phyloP scores from a whole-genome alignment of 2,797 vertebrate species.

The Anabacerthia variegaticeps region DNA sequence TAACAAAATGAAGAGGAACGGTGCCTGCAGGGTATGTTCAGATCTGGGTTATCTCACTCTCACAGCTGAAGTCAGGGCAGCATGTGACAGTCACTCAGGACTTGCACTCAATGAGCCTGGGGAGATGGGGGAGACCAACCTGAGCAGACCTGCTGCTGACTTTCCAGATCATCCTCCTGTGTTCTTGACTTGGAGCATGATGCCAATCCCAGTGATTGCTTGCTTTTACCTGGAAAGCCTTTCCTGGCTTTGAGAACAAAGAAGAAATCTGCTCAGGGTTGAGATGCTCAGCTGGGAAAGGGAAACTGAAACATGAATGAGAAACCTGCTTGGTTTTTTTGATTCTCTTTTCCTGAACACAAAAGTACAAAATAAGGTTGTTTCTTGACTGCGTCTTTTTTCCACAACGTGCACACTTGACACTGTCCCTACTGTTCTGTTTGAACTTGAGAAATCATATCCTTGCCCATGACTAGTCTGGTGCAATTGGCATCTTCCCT shows the following conservation, averaged over 20 bases:
- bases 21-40: neutral
- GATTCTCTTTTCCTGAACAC: neutral
- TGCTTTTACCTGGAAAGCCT: neutral
- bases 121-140: neutral
- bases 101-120: neutral
- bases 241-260: neutral
- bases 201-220: neutral
- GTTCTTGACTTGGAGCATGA: neutral
- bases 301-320: neutral
- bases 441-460: neutral
- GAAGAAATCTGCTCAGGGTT: neutral
- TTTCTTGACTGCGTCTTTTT: neutral
- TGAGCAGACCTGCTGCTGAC: neutral
- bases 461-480: neutral
- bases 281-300: neutral
- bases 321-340: neutral
- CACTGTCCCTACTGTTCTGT: neutral
- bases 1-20: slow-evolving; percentile 5
- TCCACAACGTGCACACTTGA: neutral
- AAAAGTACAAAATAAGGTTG: neutral
- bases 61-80: neutral
- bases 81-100: neutral
- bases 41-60: neutral
- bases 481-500: neutral
- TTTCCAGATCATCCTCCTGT: neutral